These are phyloP conservation scores for Micropoecilia bifurca DNA, from an alignment of 2,797 vertebrate species.

Conservation along the genomic window DNA sequence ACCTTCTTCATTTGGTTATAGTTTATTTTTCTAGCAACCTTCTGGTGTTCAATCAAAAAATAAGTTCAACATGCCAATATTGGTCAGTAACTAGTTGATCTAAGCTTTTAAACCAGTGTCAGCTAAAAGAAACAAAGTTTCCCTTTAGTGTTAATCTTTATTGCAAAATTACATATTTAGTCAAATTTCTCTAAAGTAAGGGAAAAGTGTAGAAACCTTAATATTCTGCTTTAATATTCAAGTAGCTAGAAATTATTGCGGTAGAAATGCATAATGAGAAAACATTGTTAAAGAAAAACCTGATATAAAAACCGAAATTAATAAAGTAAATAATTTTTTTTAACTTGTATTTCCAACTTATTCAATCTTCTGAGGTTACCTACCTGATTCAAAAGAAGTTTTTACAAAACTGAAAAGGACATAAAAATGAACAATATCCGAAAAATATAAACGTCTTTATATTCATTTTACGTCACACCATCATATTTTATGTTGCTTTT, in stretches of 20 bases:
- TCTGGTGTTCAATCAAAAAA: not conserved
- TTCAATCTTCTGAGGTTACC: not conserved
- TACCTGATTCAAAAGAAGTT: not conserved
- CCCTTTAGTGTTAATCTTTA: not conserved
- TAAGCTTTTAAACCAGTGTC: not conserved
- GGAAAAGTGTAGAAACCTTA: not conserved
- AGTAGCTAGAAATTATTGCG: not conserved
- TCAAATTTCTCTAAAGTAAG: not conserved
- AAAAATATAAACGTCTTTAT: not conserved
- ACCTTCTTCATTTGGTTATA: not conserved
- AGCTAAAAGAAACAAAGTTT: not conserved
- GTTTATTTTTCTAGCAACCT: not conserved
- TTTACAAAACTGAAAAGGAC: not conserved
- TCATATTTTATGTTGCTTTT: not conserved
- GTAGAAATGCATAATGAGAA: not conserved
- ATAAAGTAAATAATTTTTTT: no score
- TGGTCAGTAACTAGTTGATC: not conserved
- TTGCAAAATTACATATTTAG: not conserved
- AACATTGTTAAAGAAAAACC: not conserved
- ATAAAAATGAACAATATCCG: not conserved
- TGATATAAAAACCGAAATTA: not conserved
- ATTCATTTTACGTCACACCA: not conserved
- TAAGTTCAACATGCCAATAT: not conserved
- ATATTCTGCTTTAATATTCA: not conserved
- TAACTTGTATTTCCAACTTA: not conserved